Conservation (phyloP, 2,888 invertebrate genomes). For the Philopedon plagiatum region DNA sequence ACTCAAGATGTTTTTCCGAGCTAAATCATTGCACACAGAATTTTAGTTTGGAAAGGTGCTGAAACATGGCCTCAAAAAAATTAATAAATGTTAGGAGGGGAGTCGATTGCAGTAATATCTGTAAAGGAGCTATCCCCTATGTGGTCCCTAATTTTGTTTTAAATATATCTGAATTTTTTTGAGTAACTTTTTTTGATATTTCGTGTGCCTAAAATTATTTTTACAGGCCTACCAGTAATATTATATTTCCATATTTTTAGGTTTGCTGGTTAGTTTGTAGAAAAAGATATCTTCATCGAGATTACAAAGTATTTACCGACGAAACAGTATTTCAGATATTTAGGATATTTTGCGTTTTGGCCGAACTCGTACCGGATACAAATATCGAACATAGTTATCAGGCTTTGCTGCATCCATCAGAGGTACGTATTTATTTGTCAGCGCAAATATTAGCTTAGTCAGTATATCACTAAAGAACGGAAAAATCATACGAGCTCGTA, state of each 20-base stretch:
- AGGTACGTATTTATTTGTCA: constrained; percentile 61
- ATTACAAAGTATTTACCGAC: constrained; percentile 75
- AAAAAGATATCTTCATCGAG: constrained; percentile 74
- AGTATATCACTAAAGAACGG: no score
- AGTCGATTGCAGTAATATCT: no score
- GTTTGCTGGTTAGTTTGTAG: constrained; percentile 86
- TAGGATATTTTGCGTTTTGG: constrained; percentile 84
- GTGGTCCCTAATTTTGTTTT: no score
- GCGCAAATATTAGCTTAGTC: background rate
- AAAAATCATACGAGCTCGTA: no score
- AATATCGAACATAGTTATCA: constrained; percentile 66
- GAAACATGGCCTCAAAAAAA: no score
- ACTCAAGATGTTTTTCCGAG: no score
- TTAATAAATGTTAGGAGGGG: no score
- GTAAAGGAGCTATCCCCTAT: no score
- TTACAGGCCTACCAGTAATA: no score
- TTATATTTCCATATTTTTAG: constrained; percentile 26
- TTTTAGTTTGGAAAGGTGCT: no score
- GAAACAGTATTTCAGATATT: constrained; percentile 81
- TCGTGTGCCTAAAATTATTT: no score
- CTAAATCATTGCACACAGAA: no score
- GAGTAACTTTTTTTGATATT: background rate
- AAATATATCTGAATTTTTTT: background rate
- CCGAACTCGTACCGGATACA: constrained; percentile 78
- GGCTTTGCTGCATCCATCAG: constrained; percentile 78